Conservation (phyloP, 2,888 invertebrate genomes). For the Meandrusa payeni region DNA sequence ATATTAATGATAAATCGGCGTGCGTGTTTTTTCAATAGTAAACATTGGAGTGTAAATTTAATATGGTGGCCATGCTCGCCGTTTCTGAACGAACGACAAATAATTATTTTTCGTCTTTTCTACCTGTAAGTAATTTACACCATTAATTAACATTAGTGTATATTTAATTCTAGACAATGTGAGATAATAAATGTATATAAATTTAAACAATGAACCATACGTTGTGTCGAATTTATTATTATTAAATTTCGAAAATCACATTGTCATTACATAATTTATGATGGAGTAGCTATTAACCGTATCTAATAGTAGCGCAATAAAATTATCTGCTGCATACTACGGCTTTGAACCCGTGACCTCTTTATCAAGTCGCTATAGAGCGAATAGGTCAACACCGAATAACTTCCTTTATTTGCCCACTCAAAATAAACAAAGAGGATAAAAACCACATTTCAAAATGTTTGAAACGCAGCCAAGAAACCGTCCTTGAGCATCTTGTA, state of each 20-base stretch:
- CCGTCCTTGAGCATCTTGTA: conserved; percentile 54
- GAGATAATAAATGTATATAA: no score
- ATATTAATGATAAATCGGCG: not conserved
- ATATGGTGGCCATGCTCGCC: conserved; percentile 60
- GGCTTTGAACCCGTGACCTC: conserved; percentile 29
- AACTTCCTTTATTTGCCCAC: conserved; percentile 32
- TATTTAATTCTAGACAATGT: no score
- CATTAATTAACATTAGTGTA: no score
- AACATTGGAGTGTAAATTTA: no score
- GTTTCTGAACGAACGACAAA: conserved; percentile 49
- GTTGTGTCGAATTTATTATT: no score
- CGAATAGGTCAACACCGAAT: conserved; percentile 27
- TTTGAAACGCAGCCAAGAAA: conserved; percentile 56
- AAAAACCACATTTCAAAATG: conserved; percentile 43
- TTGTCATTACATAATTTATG: no score
- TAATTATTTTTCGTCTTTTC: conserved; percentile 66
- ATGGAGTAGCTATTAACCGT: no score
- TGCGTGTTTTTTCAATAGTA: no score
- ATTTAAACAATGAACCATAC: no score
- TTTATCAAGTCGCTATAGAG: conserved; percentile 23
- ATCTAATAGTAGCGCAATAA: conserved; percentile 3
- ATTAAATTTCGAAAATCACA: no score
- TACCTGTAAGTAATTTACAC: conserved; percentile 78
- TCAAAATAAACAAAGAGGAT: conserved; percentile 33
- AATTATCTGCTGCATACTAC: conserved; percentile 2